phyloP scores from a whole-genome alignment of 2,797 vertebrate species.

The Artibeus jamaicensis region DNA sequence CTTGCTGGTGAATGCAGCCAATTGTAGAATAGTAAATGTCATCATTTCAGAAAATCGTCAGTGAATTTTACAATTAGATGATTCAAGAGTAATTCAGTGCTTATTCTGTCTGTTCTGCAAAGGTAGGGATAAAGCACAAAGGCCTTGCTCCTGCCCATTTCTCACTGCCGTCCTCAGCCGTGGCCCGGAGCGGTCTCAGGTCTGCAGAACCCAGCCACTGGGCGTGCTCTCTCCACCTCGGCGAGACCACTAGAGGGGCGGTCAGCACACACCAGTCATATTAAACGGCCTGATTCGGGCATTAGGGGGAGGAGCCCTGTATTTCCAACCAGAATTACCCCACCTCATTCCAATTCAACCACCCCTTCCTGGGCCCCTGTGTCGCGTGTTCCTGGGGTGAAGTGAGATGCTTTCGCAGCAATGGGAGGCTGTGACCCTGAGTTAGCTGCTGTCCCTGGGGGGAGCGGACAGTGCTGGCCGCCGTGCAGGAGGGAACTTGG shows the following conservation, averaged over 20 bases:
- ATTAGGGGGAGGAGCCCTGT: neutral
- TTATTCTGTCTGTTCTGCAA: neutral
- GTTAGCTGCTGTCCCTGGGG: neutral
- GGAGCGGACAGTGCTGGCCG: neutral
- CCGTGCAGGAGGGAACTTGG: neutral
- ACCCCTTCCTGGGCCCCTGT: neutral
- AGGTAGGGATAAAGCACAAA: neutral
- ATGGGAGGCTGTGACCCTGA: neutral
- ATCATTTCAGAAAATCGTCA: neutral
- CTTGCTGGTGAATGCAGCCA: neutral
- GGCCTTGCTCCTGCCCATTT: neutral
- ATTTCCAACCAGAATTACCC: neutral
- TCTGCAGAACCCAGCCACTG: neutral
- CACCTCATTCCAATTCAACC: neutral
- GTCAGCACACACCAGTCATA: fast-evolving
- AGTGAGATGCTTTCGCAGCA: neutral
- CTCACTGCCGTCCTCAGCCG: neutral
- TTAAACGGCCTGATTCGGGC: neutral
- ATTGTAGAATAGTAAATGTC: neutral
- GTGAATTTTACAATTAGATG: neutral
- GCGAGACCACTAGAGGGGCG: neutral
- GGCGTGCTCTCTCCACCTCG: neutral
- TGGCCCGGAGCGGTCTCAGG: neutral
- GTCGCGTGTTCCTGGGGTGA: neutral
- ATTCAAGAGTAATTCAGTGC: neutral